Percentiles rank a stretch among this genome's conserved stretches.
phyloP scores from a whole-genome alignment of 2,888 invertebrate genomes.

The Limenitis camilla region DNA sequence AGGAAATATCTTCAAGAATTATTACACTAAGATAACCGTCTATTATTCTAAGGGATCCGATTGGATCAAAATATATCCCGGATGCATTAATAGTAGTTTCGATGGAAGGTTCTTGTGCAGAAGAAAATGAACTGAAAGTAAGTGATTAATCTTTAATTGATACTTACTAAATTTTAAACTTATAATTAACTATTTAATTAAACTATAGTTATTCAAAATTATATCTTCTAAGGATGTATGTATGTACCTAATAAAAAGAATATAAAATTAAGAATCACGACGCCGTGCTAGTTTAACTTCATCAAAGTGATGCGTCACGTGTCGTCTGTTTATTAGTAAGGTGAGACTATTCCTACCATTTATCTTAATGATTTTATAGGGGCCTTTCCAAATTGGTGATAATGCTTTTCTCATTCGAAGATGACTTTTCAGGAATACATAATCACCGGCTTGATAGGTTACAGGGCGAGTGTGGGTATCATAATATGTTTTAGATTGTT shows the following conservation, averaged over 20 bases:
- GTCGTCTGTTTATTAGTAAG: not conserved
- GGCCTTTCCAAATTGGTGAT: not conserved
- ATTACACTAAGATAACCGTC: slow-evolving; percentile 16
- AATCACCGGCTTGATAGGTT: not conserved
- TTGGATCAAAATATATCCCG: slow-evolving; percentile 26
- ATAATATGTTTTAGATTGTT: not conserved
- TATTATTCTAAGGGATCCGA: slow-evolving; percentile 21
- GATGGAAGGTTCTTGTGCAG: slow-evolving; percentile 18
- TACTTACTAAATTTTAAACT: no score
- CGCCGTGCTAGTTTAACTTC: not conserved
- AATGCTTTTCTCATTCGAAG: not conserved
- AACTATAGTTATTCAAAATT: no score
- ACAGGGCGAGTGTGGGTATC: not conserved
- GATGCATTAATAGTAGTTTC: slow-evolving; percentile 14
- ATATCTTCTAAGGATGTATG: no score
- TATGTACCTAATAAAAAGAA: no score
- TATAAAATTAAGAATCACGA: no score
- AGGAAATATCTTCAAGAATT: slow-evolving; percentile 24
- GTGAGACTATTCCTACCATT: not conserved
- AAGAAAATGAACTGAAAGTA: slow-evolving; percentile 5
- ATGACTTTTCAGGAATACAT: not conserved
- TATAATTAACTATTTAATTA: no score
- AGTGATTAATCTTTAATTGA: not conserved
- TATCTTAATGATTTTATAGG: not conserved
- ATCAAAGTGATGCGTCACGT: not conserved